Evolutionary conservation across 2,888 invertebrate genomes (phyloP).

Genomic region (Ormyrus nitidulus): DNA sequence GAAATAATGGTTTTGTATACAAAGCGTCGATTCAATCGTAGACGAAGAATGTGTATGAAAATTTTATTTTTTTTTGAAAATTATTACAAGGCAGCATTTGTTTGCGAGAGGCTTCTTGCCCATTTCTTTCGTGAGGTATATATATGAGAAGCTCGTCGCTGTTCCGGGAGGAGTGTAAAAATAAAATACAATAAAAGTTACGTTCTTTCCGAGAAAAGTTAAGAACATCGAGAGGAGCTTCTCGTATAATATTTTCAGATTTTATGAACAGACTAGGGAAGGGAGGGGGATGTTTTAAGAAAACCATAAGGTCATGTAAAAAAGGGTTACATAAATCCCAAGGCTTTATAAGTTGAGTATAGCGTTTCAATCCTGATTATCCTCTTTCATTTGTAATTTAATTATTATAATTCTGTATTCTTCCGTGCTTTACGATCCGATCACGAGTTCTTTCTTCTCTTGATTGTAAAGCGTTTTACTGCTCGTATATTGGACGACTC

Average conservation of each 20-base stretch:
- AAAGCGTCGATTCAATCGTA: slow-evolving; percentile 8
- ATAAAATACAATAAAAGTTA: background rate
- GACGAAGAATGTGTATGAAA: background rate
- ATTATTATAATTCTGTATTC: slow-evolving; percentile 11
- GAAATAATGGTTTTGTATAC: background rate
- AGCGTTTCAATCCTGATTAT: slow-evolving; percentile 1
- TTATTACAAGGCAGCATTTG: background rate
- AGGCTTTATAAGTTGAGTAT: background rate
- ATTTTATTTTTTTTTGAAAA: background rate
- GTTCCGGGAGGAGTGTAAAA: background rate
- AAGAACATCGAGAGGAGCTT: slow-evolving; percentile 31
- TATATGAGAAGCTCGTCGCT: slow-evolving; percentile 10
- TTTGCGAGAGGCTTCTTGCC: background rate
- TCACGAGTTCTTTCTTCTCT: background rate
- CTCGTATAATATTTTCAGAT: background rate
- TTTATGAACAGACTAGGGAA: background rate
- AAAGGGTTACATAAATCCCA: slow-evolving; percentile 20
- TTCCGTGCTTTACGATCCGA: slow-evolving; percentile 17
- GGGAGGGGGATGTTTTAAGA: background rate
- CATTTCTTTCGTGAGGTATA: background rate
- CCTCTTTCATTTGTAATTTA: slow-evolving; percentile 18
- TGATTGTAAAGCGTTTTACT: slow-evolving; percentile 31
- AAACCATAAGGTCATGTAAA: background rate
- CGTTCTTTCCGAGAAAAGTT: background rate
- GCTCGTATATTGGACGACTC: slow-evolving; percentile 34